Conservation (phyloP, 1,140 invertebrate species). For the Hyles vespertilio region DNA sequence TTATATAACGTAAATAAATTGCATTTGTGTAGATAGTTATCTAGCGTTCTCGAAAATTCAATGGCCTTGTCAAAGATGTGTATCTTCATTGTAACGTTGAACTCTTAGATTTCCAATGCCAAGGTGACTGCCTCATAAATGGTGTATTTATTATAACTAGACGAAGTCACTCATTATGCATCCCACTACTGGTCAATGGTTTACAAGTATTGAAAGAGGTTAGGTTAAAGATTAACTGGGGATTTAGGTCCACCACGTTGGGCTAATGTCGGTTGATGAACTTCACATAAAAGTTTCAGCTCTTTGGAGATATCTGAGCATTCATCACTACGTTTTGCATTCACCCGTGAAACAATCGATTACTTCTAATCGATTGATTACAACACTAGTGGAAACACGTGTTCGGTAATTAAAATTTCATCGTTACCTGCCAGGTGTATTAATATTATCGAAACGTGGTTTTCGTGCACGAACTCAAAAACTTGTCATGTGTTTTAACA, state of each 20-base stretch:
- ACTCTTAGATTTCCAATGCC: slow-evolving; percentile 35
- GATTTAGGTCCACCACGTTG: no score
- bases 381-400: slow-evolving; percentile 9
- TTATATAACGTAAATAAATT: no score
- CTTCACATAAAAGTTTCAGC: no score
- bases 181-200: no score
- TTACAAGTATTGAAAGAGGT: no score
- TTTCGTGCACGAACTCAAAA: slow-evolving; percentile 19
- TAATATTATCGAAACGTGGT: slow-evolving; percentile 26
- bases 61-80: slow-evolving; percentile 38
- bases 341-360: neutral
- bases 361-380: neutral
- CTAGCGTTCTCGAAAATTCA: slow-evolving; percentile 5
- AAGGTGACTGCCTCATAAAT: slow-evolving; percentile 24
- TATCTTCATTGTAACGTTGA: slow-evolving; percentile 44
- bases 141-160: neutral
- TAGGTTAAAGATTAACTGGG: no score
- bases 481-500: no score
- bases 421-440: no score
- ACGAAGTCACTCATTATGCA: neutral
- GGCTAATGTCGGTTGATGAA: no score
- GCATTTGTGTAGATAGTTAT: neutral
- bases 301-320: no score
- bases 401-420: no score
- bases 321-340: no score